Conservation (phyloP, 2,797 vertebrate species). For the Danio jaintianensis region DNA sequence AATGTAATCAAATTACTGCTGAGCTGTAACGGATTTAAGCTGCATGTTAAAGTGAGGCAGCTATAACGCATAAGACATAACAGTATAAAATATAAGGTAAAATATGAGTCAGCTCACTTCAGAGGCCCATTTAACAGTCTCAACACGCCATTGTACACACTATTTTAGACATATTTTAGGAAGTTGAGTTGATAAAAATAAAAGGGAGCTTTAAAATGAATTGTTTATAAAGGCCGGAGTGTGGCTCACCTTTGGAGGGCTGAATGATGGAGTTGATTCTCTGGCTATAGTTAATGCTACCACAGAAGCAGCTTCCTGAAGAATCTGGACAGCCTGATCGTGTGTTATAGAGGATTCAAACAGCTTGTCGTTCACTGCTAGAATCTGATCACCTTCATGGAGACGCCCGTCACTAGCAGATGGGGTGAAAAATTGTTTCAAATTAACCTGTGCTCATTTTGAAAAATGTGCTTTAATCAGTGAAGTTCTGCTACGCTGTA, state of each 20-base stretch:
- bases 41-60: background rate
- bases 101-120: background rate
- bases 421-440: background rate
- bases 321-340: conserved; percentile 81
- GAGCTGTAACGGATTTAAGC: conserved; percentile 1
- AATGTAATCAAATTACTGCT: conserved; percentile 24
- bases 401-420: conserved; percentile 80
- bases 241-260: conserved; percentile 77
- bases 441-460: background rate
- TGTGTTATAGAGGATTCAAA: conserved; percentile 84
- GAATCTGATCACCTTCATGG: conserved; percentile 84
- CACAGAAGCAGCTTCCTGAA: conserved; percentile 80
- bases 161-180: background rate
- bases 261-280: conserved; percentile 75
- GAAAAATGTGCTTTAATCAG: background rate
- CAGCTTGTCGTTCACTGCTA: conserved; percentile 82
- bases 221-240: conserved; percentile 81
- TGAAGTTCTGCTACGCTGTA: background rate
- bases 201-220: conserved; percentile 47
- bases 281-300: conserved; percentile 82
- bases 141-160: background rate
- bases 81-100: background rate
- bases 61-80: background rate
- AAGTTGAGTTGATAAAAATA: background rate
- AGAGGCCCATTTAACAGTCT: background rate